Conservation (phyloP, 2,888 invertebrate genomes). For the Carterocephalus palaemon region DNA sequence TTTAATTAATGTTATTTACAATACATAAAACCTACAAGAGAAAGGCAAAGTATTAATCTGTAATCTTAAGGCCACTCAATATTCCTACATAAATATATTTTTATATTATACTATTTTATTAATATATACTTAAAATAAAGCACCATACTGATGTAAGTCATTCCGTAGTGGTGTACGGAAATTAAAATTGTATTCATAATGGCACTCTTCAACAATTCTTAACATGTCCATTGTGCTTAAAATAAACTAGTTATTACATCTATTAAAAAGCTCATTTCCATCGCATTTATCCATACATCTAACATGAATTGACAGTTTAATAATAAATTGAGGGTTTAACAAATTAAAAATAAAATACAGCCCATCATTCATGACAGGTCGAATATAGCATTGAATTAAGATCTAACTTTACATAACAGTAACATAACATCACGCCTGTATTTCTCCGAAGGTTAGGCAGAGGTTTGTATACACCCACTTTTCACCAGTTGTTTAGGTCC, state of each 20-base stretch:
- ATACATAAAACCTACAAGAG: constrained; percentile 46
- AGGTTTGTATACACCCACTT: no score
- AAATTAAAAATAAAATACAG: no score
- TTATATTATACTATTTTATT: constrained; percentile 50
- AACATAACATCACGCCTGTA: no score
- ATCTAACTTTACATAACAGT: no score
- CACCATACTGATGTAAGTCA: constrained; percentile 17
- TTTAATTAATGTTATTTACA: constrained; percentile 64
- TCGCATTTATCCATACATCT: constrained; percentile 32
- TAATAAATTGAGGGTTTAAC: constrained; percentile 18
- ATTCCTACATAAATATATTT: constrained; percentile 39
- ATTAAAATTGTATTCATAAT: constrained; percentile 10
- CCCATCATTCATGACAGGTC: no score
- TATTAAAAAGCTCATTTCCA: constrained; percentile 33
- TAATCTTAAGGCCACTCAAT: constrained; percentile 60
- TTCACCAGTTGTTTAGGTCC: no score
- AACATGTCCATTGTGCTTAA: constrained; percentile 26
- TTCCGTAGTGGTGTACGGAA: neutral
- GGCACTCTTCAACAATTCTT: constrained; percentile 17
- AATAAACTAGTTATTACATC: constrained; percentile 16
- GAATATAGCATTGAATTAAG: no score
- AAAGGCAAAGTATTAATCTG: constrained; percentile 36
- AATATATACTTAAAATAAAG: constrained; percentile 28
- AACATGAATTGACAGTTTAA: constrained; percentile 29
- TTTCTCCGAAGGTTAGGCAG: no score